Conservation (phyloP, 2,888 invertebrate genomes). For the Caenorhabditis sp. region DNA sequence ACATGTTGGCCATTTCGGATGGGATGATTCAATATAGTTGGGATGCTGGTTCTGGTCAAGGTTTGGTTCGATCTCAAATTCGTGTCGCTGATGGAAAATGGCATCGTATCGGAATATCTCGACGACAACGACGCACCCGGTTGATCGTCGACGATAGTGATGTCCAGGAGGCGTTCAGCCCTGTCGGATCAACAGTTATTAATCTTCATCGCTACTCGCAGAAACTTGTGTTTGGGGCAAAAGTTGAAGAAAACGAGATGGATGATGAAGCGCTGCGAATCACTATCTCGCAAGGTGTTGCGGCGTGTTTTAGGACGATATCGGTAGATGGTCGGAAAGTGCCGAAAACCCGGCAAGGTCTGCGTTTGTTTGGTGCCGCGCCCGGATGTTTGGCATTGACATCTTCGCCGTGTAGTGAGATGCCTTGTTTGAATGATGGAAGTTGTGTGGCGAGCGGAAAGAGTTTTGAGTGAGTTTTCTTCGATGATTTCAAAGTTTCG, state of each 20-base stretch:
- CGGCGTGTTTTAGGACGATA: constrained; percentile 89
- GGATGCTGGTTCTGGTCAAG: constrained; percentile 90
- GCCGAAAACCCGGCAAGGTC: constrained; percentile 48
- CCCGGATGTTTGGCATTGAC: constrained; percentile 47
- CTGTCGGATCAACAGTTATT: constrained; percentile 80
- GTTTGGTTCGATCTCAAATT: constrained; percentile 74
- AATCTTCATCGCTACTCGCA: constrained; percentile 78
- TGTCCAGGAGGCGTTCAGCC: constrained; percentile 75
- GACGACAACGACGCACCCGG: constrained; percentile 76
- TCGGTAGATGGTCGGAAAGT: constrained; percentile 75
- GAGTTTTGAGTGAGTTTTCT: constrained; percentile 27
- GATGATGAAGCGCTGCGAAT: constrained; percentile 6
- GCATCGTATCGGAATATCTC: constrained; percentile 82
- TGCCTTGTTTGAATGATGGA: constrained; percentile 46
- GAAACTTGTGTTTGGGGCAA: constrained; percentile 50
- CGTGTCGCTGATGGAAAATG: constrained; percentile 81
- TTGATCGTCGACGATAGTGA: constrained; percentile 71
- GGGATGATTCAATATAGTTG: constrained; percentile 88
- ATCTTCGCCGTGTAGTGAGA: constrained; percentile 45
- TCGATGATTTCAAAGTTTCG: background rate
- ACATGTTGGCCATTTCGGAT: constrained; percentile 84
- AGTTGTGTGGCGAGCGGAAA: constrained; percentile 35
- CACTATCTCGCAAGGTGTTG: constrained; percentile 81
- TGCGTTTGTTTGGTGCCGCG: constrained; percentile 40
- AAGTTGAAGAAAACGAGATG: constrained; percentile 10